A percentile compares a stretch with the other conserved stretches of the same genome.
phyloP scores from a whole-genome alignment of 2,113 vertebrate genomes.

The Stegostoma tigrinum region DNA sequence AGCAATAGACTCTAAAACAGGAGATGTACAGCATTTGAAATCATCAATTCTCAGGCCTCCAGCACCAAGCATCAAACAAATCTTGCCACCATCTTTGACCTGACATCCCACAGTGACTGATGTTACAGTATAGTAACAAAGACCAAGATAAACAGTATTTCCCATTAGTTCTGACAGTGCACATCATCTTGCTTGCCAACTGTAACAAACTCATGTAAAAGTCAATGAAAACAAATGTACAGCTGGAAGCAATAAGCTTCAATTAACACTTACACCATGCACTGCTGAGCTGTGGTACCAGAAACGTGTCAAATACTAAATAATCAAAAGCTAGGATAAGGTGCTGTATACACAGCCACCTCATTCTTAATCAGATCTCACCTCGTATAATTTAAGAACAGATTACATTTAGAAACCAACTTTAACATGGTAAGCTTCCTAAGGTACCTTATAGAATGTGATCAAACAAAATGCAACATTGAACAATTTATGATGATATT shows the following conservation, averaged over 20 bases:
- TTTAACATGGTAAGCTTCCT: background rate
- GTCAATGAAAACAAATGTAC: constrained; percentile 26
- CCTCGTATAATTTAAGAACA: background rate
- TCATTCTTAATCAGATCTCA: background rate
- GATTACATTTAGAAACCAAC: background rate
- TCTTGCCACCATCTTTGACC: background rate
- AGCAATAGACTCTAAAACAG: background rate
- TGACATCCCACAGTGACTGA: background rate
- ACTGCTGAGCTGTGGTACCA: background rate
- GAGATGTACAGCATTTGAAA: background rate
- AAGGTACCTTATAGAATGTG: background rate
- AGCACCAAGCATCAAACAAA: background rate
- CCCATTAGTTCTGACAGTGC: background rate
- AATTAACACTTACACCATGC: constrained; percentile 26
- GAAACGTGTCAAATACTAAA: background rate
- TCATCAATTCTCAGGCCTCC: background rate
- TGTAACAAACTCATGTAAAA: background rate
- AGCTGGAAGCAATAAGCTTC: constrained; percentile 17
- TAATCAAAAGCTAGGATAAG: background rate
- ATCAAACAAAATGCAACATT: background rate
- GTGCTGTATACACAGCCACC: background rate
- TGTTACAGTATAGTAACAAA: background rate
- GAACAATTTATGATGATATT: background rate
- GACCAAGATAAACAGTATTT: background rate
- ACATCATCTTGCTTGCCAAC: background rate